Evolutionary conservation across 1,140 invertebrate species (phyloP), one percentile per base, ranked within the genome.

Genomic region (Plectrocnemia conspersa): DNA sequence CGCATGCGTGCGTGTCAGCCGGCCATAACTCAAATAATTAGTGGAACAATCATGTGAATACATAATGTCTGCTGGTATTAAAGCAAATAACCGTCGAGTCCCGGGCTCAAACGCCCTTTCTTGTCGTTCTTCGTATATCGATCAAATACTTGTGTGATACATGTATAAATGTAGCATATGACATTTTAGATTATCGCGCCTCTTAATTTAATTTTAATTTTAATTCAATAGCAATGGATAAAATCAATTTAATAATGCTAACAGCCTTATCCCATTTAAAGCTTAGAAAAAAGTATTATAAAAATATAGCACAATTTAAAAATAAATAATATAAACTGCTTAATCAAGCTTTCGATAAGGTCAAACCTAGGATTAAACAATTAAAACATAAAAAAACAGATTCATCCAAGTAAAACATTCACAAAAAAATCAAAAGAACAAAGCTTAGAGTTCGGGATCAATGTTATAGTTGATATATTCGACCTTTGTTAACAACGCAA

Each of bases 41-140:
- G 59, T 58, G 41, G 54, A 61, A 61, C 59, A 61, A 61, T 61
- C 59, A 61, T 61, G 55, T 61, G 59, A 61, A 61, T 61, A 58
- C 59, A 58, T 61, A 58, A 61, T 61, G 59, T 61, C 59, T 58
- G 55, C 59, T 46, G 36, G 52, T 55, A 61, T 61, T 58, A 54
- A 45, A 61, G 59, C 52, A 61, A 61, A 61, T 61, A 61, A 56
- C 54, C 49, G 54, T 49, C 27, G 49, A 54, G 49, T 47, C 48
- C 33, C 19, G 23, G 27, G 41, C 35, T 16, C 13, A n/a, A n/a
- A n/a, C n/a, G n/a, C 25, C 21, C n/a, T 50, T 27, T 24, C 35
- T 36, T 29, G 6, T 7, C 6, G 27, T 7, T 19, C 45, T 38
- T 54, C 54, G 54, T 61, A 54, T 50, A 45, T 52, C 36, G 59